phyloP scores from a whole-genome alignment of 1,140 invertebrate genomes.

The Aphidius ervi region DNA sequence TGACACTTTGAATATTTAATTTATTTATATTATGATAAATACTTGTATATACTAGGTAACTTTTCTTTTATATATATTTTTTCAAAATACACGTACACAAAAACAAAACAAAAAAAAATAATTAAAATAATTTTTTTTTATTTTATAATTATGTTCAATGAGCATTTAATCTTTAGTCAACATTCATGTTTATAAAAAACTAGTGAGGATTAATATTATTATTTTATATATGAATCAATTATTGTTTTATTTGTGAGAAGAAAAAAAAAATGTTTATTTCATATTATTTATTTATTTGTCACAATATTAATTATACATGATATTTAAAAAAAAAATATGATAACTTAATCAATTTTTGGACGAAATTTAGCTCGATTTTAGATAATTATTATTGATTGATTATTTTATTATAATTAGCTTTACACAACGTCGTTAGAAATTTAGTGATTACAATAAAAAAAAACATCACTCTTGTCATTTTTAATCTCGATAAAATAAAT shows the following conservation, averaged over 20 bases:
- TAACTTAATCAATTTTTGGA: slow-evolving; percentile 13
- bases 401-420: slow-evolving; percentile 30
- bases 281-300: slow-evolving; percentile 29
- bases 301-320: background rate
- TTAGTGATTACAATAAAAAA: slow-evolving; percentile 12
- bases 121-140: background rate
- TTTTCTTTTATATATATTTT: slow-evolving; percentile 25
- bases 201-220: too few species aligned
- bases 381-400: slow-evolving; percentile 25
- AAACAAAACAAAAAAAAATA: background rate
- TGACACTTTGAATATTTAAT: background rate
- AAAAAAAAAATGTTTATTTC: too few species aligned
- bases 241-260: too few species aligned
- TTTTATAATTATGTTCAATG: too few species aligned
- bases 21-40: slow-evolving; percentile 23
- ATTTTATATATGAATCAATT: too few species aligned
- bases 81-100: background rate
- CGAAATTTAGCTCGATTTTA: slow-evolving; percentile 30
- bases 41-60: slow-evolving; percentile 40
- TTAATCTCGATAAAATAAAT: too few species aligned
- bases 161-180: too few species aligned
- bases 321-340: background rate
- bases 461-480: background rate
- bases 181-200: too few species aligned
- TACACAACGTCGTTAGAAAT: slow-evolving; percentile 26